phyloP scores from a whole-genome alignment of 2,888 invertebrate genomes.

The Papilio demoleus region DNA sequence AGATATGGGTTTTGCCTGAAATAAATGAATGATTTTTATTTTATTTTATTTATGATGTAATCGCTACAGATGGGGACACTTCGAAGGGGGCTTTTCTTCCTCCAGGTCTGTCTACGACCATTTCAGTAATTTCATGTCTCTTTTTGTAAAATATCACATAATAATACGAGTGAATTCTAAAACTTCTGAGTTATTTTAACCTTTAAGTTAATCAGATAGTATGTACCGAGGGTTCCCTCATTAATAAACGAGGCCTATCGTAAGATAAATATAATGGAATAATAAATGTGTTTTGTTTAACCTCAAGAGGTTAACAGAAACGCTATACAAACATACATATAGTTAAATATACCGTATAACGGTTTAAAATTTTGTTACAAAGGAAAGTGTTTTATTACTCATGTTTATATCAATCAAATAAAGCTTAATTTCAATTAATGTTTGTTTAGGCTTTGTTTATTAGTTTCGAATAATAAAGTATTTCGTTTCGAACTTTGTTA shows the following conservation, averaged over 20 bases:
- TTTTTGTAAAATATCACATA: too few species aligned
- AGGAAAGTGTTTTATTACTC: background rate
- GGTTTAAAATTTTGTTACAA: background rate
- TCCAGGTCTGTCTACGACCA: too few species aligned
- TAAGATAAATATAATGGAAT: constrained; percentile 13
- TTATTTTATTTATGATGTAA: too few species aligned
- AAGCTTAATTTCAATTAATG: background rate
- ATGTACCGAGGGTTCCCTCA: background rate
- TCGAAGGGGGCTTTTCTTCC: too few species aligned
- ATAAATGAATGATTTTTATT: too few species aligned
- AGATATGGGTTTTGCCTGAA: too few species aligned
- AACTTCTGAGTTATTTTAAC: background rate
- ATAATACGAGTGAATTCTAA: background rate
- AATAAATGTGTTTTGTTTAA: constrained; percentile 11
- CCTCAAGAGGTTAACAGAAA: background rate
- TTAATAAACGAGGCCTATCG: constrained; percentile 1
- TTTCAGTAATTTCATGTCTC: too few species aligned
- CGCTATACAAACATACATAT: background rate
- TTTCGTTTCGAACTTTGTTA: too few species aligned
- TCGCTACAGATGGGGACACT: too few species aligned
- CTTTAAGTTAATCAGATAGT: background rate
- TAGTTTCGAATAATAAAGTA: too few species aligned
- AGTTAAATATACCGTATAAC: background rate
- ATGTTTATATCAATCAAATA: background rate
- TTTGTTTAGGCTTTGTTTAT: background rate